Evolutionary conservation across 1,140 invertebrate genomes (phyloP).

Genomic region (Solenopsis fugax): DNA sequence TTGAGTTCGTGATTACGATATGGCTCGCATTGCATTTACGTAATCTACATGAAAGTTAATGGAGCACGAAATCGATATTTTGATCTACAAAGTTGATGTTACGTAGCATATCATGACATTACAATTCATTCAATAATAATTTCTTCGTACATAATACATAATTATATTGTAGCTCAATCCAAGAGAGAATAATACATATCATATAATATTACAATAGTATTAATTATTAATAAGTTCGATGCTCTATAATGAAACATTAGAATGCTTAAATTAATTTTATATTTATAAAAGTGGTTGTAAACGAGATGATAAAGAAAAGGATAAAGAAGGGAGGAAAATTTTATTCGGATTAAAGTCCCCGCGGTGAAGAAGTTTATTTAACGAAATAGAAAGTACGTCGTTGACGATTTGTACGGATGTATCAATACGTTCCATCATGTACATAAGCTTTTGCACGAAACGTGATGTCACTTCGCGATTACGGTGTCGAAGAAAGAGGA

Average conservation of each 20-base stretch:
- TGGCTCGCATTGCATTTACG: not conserved
- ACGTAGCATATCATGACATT: not conserved
- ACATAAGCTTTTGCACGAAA: slow-evolving; percentile 43
- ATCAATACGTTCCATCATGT: slow-evolving; percentile 42
- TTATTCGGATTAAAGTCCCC: slow-evolving; percentile 17
- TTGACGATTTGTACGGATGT: not conserved
- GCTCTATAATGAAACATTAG: not conserved
- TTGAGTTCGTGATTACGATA: not conserved
- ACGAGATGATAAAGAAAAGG: not conserved
- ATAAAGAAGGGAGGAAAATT: not conserved
- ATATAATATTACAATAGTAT: not conserved
- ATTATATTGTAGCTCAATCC: not conserved
- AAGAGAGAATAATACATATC: not conserved
- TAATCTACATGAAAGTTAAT: not conserved
- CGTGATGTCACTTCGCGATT: slow-evolving; percentile 40
- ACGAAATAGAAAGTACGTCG: slow-evolving; percentile 2
- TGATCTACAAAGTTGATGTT: not conserved
- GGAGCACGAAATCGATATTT: not conserved
- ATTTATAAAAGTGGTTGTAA: slow-evolving; percentile 6
- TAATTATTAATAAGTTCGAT: not conserved
- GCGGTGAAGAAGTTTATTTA: slow-evolving; percentile 10
- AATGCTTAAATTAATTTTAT: not conserved
- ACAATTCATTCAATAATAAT: not conserved
- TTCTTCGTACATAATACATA: not conserved
- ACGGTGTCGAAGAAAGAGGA: not conserved